phyloP scores from a whole-genome alignment of 2,113 vertebrate species.

The Casuarius casuarius region DNA sequence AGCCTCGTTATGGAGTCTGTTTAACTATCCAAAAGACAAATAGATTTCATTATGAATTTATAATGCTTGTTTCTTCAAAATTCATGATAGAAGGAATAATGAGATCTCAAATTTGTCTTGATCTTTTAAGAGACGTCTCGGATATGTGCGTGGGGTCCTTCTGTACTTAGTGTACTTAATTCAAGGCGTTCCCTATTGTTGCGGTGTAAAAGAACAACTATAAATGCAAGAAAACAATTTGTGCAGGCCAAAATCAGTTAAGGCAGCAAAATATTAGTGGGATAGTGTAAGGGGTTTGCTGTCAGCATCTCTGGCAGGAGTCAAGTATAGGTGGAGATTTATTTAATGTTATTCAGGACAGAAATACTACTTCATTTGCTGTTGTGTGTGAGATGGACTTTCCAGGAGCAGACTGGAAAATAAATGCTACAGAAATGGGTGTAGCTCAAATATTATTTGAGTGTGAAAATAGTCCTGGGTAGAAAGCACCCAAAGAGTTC shows the following conservation, averaged over 20 bases:
- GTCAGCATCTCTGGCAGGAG: not conserved
- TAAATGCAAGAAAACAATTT: not conserved
- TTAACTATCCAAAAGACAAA: slow-evolving; percentile 17
- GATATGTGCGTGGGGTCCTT: not conserved
- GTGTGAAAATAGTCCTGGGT: not conserved
- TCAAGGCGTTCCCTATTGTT: not conserved
- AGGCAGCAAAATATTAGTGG: not conserved
- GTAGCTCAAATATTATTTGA: not conserved
- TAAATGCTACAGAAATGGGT: not conserved
- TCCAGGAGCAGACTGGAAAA: not conserved
- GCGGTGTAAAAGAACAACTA: not conserved
- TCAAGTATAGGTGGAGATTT: not conserved
- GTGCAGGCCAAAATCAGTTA: not conserved
- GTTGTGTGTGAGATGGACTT: not conserved
- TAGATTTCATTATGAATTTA: not conserved
- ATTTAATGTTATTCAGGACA: not conserved
- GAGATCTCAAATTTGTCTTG: not conserved
- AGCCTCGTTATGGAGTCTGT: not conserved
- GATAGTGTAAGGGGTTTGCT: not conserved
- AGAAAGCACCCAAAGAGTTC: not conserved
- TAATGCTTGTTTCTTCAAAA: not conserved
- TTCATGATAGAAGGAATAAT: not conserved
- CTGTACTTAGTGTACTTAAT: not conserved
- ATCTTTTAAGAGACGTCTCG: not conserved
- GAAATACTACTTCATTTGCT: not conserved